These are phyloP conservation scores for Gallinago nigripennis DNA, from an alignment of 2,797 vertebrate genomes.

Conservation along the genomic window DNA sequence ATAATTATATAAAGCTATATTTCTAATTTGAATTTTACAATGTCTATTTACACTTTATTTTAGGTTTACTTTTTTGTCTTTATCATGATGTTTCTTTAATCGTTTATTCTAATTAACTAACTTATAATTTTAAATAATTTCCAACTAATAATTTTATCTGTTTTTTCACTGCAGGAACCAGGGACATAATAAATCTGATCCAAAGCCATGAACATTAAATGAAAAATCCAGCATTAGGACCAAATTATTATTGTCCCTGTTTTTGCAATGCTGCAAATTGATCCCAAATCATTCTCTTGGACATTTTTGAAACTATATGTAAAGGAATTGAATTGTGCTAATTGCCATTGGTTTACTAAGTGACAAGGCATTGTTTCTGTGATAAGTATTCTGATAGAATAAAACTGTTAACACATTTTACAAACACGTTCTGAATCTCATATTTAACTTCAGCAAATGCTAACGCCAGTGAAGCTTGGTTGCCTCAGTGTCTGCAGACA, in stretches of 20 bases:
- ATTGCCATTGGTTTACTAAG: constrained; percentile 20
- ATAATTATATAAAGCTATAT: background rate
- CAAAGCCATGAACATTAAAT: background rate
- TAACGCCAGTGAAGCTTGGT: background rate
- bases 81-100: background rate
- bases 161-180: background rate
- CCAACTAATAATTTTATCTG: background rate
- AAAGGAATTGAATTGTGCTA: background rate
- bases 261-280: background rate
- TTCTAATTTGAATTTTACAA: background rate
- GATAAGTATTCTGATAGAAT: background rate
- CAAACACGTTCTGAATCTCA: background rate
- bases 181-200: background rate
- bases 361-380: constrained; percentile 25
- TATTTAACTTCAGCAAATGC: constrained; percentile 11
- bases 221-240: background rate
- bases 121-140: background rate
- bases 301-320: background rate
- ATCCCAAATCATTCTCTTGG: background rate
- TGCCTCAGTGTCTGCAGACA: background rate
- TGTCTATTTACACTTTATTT: background rate
- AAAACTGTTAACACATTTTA: background rate
- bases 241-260: background rate
- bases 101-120: background rate
- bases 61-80: background rate